A percentile compares a stretch with the other conserved stretches of the same genome.
These are phyloP conservation scores for Eulithis testata DNA, from an alignment of 2,888 invertebrate species.

Conservation along the genomic window DNA sequence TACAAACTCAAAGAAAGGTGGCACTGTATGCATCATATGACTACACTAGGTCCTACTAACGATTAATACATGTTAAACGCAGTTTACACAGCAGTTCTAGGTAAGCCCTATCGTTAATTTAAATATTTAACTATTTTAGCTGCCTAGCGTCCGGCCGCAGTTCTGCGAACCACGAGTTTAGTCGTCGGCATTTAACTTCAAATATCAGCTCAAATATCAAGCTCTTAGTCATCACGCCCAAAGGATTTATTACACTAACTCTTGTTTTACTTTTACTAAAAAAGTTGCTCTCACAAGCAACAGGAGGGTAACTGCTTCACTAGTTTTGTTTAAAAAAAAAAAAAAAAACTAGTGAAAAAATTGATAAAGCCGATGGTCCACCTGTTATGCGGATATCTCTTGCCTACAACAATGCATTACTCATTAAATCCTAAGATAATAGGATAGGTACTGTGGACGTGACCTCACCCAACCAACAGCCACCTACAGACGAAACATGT, in stretches of 20 bases:
- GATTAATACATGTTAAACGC: too few relatives aligned
- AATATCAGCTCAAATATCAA: slow-evolving; percentile 71
- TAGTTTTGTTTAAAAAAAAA: not conserved
- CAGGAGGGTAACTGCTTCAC: too few relatives aligned
- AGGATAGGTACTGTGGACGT: not conserved
- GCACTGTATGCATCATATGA: too few relatives aligned
- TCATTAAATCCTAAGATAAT: too few relatives aligned
- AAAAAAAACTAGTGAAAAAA: too few relatives aligned
- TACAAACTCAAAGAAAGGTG: too few relatives aligned
- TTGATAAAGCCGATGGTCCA: too few relatives aligned
- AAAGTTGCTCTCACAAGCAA: not conserved
- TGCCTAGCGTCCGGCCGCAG: slow-evolving; percentile 48
- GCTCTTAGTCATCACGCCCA: slow-evolving; percentile 62
- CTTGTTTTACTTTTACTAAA: slow-evolving; percentile 5
- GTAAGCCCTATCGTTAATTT: slow-evolving; percentile 48
- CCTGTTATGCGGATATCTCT: too few relatives aligned
- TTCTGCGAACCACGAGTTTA: slow-evolving; percentile 45
- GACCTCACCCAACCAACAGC: not conserved
- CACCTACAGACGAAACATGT: not conserved
- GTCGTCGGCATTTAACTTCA: slow-evolving; percentile 61
- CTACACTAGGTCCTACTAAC: too few relatives aligned
- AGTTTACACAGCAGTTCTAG: slow-evolving; percentile 11
- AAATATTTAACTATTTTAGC: slow-evolving; percentile 33
- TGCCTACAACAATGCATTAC: too few relatives aligned
- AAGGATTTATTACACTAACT: slow-evolving; percentile 35